Conservation (phyloP, 2,888 invertebrate species). For the Volucella zonaria region DNA sequence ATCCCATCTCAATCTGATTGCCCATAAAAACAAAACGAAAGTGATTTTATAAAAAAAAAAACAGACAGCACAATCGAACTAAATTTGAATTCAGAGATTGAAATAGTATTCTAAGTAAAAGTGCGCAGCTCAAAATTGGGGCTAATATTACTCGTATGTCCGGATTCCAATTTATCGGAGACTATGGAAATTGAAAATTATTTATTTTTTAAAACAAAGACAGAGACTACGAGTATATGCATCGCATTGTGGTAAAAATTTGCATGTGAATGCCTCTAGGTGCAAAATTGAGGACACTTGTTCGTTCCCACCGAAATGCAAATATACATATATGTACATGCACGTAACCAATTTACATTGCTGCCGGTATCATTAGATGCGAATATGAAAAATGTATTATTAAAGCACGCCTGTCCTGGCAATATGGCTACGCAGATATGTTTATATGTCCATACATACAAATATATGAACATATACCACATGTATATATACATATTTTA, state of each 20-base stretch:
- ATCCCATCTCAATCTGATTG: slow-evolving; percentile 59
- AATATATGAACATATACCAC: no score
- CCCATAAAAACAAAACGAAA: slow-evolving; percentile 40
- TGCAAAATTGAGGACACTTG: slow-evolving; percentile 57
- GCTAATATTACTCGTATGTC: no score
- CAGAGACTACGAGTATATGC: slow-evolving; percentile 19
- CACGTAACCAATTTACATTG: not conserved
- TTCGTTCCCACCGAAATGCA: slow-evolving; percentile 67
- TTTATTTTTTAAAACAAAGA: slow-evolving; percentile 47
- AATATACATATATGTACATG: slow-evolving; percentile 42
- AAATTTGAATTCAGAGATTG: slow-evolving; percentile 44
- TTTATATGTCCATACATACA: no score
- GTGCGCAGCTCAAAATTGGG: no score
- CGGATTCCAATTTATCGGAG: no score
- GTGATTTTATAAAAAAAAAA: slow-evolving; percentile 64
- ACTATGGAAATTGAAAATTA: slow-evolving; percentile 40
- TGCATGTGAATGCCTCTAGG: slow-evolving; percentile 64
- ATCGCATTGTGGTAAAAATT: slow-evolving; percentile 53
- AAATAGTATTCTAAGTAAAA: no score
- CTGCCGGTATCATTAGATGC: slow-evolving; percentile 16
- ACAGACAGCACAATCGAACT: no score
- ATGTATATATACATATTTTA: no score
- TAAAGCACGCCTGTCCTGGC: not conserved
- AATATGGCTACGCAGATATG: not conserved
- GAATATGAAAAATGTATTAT: not conserved